Evolutionary conservation across 2,113 vertebrate genomes (phyloP).

Genomic region (Prionailurus viverrinus): DNA sequence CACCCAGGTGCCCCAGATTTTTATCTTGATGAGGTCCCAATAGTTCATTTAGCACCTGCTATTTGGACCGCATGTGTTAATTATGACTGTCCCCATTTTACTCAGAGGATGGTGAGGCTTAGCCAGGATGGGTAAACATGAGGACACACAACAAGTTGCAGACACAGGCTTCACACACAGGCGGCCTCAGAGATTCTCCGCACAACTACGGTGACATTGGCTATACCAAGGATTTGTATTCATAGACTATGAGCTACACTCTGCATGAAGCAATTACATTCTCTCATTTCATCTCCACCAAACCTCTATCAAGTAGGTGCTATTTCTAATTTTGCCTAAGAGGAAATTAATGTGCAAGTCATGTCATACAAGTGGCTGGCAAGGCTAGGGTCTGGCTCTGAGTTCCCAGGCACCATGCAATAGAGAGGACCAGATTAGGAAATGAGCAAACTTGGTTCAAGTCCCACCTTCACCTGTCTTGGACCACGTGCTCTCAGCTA

Average conservation of each 20-base stretch:
- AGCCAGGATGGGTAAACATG: not conserved
- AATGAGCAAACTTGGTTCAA: not conserved
- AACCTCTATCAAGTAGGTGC: not conserved
- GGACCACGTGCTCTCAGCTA: not conserved
- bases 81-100: rapidly evolving
- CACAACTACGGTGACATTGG: rapidly evolving
- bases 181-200: not conserved
- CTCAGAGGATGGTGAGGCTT: not conserved
- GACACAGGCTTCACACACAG: not conserved
- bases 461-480: not conserved
- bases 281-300: not conserved
- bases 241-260: not conserved
- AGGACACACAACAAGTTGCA: not conserved
- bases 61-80: not conserved
- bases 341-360: not conserved
- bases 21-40: too few relatives aligned
- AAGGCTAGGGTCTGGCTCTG: not conserved
- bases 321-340: not conserved
- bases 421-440: not conserved
- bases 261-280: not conserved
- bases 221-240: rapidly evolving
- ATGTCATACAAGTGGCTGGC: not conserved
- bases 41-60: too few relatives aligned
- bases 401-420: not conserved
- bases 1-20: too few relatives aligned